phyloP scores from a whole-genome alignment of 2,113 vertebrate genomes.

The Misgurnus mizolepis region DNA sequence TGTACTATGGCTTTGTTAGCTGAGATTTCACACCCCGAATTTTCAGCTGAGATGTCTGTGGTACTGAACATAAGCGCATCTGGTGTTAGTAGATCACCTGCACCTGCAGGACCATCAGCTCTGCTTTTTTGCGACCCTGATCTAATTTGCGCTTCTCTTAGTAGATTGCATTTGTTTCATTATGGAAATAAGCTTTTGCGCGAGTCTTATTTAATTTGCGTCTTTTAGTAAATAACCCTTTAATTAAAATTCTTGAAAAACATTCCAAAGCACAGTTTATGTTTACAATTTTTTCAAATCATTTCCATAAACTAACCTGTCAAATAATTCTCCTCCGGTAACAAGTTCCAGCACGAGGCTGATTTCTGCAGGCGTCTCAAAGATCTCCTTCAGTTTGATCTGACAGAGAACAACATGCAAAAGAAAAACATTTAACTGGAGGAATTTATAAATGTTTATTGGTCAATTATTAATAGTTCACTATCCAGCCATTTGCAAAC shows the following conservation, averaged over 20 bases:
- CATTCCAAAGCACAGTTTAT: neutral
- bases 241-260: neutral
- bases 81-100: too few relatives aligned
- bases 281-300: constrained; percentile 12
- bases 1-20: too few relatives aligned
- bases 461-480: constrained; percentile 22
- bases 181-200: too few relatives aligned
- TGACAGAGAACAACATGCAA: constrained; percentile 57
- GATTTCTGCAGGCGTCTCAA: constrained; percentile 86
- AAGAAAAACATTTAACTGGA: neutral
- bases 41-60: too few relatives aligned
- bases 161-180: too few relatives aligned
- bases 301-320: constrained; percentile 76
- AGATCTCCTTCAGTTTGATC: constrained; percentile 92
- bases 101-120: too few relatives aligned
- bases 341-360: constrained; percentile 86
- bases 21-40: too few relatives aligned
- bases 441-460: constrained; percentile 4
- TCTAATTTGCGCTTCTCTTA: too few relatives aligned
- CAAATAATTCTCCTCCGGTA: constrained; percentile 87
- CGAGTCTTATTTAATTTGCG: too few relatives aligned
- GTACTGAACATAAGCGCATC: too few relatives aligned
- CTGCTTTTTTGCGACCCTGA: too few relatives aligned
- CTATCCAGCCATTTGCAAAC: neutral
- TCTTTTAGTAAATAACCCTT: neutral